Evolutionary conservation across 1,140 invertebrate species (phyloP).

Genomic region (Lasioglossum albipes): DNA sequence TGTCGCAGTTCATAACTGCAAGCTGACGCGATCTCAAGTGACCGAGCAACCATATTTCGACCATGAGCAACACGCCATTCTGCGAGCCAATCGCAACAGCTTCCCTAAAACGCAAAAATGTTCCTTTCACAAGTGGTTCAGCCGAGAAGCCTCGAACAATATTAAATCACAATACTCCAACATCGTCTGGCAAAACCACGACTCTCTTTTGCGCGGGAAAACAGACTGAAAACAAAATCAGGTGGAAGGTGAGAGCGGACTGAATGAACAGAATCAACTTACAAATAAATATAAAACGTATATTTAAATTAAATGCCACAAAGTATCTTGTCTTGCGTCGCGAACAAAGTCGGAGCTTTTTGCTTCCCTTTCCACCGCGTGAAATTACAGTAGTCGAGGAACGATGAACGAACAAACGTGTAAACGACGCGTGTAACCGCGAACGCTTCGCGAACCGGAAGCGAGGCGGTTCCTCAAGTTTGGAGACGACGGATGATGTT

Average conservation of each 20-base stretch:
- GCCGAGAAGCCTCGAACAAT: background rate
- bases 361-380: conserved; percentile 17
- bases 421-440: background rate
- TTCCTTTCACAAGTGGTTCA: background rate
- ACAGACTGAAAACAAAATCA: background rate
- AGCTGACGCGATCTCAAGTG: too few relatives aligned
- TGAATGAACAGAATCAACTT: conserved; percentile 58
- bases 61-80: too few relatives aligned
- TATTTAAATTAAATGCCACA: conserved; percentile 72
- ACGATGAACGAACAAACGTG: background rate
- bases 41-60: too few relatives aligned
- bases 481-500: background rate
- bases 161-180: background rate
- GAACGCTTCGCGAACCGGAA: background rate
- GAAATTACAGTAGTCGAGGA: conserved; percentile 42
- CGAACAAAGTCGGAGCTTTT: conserved; percentile 30
- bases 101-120: background rate
- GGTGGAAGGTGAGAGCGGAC: conserved; percentile 41
- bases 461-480: background rate
- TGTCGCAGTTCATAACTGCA: too few relatives aligned
- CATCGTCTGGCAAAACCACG: background rate
- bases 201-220: background rate
- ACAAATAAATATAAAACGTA: conserved; percentile 71
- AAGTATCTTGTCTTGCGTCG: conserved; percentile 54
- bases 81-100: background rate